Evolutionary conservation across 2,888 invertebrate genomes (phyloP), one percentile per base, ranked within the genome.

Genomic region (Eilema griseolum): DNA sequence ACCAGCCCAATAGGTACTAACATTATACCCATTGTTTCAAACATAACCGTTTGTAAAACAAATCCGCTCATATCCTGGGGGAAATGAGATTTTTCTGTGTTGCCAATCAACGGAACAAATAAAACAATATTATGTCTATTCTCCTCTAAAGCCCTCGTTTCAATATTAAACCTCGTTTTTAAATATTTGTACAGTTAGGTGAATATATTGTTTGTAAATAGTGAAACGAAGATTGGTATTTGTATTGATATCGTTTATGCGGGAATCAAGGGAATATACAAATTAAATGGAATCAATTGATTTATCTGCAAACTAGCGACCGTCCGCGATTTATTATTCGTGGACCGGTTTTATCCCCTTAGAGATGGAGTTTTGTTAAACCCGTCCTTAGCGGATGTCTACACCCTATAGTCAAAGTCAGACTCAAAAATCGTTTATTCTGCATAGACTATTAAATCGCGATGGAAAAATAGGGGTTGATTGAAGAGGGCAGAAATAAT

Each of bases 81-180:
- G 80, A 83, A 83, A 83, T 83, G 73, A 73, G 74, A 76, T 82
- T 83, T 82, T 73, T 75, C 74, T 73, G 71, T 74, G 66, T 77
- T 77, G 74, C 74, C 80, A 82, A 82, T 83, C 82, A 82, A 52
- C 62, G 70, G 72, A 77, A 78, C 84, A 83, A 83, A 81, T 71
- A 81, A 66, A 62, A 72, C 66, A 66, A 52, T 71, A 33, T 71
- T 66, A 65, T 71, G 20, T 70, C 70, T 66, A 41, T 70, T 61
- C 64, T 26, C 60, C 56, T 71, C 56, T 56, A 65, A 67, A 61
- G 24, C 68, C 65, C 24, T 65, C n/a, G 14, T 56, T 80, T 70
- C 61, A 60, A 72, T 78, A 80, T 70, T 80, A 74, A 78, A 72
- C 52, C 63, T 69, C 69, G 24, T 66, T 74, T 28, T 80, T 76